Base-by-base conservation (phyloP, 2,888 invertebrate species). In the Calameuta idolon region DNA sequence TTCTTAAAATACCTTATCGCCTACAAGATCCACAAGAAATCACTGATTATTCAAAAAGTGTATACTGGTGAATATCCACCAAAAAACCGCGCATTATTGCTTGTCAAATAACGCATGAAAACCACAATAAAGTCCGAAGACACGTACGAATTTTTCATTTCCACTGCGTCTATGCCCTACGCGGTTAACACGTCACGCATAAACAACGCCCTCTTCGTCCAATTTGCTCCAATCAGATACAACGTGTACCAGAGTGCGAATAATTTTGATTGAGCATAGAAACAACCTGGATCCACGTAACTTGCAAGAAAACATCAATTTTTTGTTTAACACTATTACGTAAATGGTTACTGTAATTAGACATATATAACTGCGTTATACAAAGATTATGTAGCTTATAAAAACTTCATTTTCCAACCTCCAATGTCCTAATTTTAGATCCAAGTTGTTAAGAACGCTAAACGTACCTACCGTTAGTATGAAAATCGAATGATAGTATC, bases 131-230 rank as follows among this genome's bases (percentile, higher is more conserved):
- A 23, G 23, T 23, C 9, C 5, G 23, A 23, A 15, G 9, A 55
- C 23, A 55, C 55, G 55, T 23, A 55, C 23, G 23, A 55, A 55
- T 23, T 55, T 55, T 55, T 55, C 55, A 55, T 55, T 55, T 55
- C 55, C 55, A 23, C 55, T 55, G 55, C 55, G 23, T 23, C 40
- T 40, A 23, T 23, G 55, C 23, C 55, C 55, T 55, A 86, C 89
- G 87, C 88, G 87, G 88, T 86, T 87, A 86, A 88, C 86, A 87
- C 88, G 86, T 87, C 55, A 55, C 55, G 55, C 23, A 55, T 55
- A 55, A 55, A 55, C 55, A 55, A 55, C 86, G 87, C 86, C 86
- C 83, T 81, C 83, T 81, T 76, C 71, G 74, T 73, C 85, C 86
- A 86, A 87, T 87, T 84, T 82, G 81, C 73, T 73, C 86, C 86